Percentiles rank a stretch among this genome's conserved stretches.
phyloP scores from a whole-genome alignment of 2,797 vertebrate genomes.

The Muraenolepis orangiensis region DNA sequence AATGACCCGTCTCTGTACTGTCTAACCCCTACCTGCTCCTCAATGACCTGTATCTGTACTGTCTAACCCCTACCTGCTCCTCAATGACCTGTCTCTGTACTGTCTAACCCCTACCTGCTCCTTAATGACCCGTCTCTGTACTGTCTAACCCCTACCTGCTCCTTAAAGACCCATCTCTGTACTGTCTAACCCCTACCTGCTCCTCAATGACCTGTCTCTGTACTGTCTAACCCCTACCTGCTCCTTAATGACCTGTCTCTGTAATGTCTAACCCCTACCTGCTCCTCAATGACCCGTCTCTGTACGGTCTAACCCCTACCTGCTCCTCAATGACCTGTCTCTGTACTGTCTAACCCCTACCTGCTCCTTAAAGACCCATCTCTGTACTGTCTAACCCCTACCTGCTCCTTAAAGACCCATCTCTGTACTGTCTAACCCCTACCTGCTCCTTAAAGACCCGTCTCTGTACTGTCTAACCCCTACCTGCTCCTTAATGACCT shows the following conservation, averaged over 20 bases:
- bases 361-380: too few relatives aligned
- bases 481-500: too few relatives aligned
- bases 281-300: too few relatives aligned
- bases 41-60: background rate
- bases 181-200: background rate
- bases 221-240: background rate
- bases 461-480: background rate
- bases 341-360: background rate
- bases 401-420: too few relatives aligned
- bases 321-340: too few relatives aligned
- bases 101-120: background rate
- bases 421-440: background rate
- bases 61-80: background rate
- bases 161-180: background rate
- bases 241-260: too few relatives aligned
- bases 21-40: background rate
- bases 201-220: too few relatives aligned
- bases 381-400: background rate
- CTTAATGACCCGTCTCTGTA: too few relatives aligned
- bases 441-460: too few relatives aligned
- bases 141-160: background rate
- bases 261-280: background rate
- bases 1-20: background rate
- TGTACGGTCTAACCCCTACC: background rate
- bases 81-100: too few relatives aligned